Evolutionary conservation across 2,113 vertebrate species (phyloP), one percentile per base, ranked within the genome.

Genomic region (Crocuta crocuta): DNA sequence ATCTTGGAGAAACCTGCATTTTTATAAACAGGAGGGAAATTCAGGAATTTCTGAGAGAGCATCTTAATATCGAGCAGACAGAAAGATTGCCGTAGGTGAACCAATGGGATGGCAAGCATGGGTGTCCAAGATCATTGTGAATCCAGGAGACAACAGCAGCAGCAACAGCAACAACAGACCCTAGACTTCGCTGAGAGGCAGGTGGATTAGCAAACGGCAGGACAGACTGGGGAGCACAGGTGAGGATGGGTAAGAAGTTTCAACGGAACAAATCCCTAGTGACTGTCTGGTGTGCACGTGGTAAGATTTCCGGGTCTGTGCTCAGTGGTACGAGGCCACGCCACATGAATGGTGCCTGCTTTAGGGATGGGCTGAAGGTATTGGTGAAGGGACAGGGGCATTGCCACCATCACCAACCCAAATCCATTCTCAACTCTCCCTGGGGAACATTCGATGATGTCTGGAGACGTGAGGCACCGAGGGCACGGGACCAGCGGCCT

Each of bases 11-110:
- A 94, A 35, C 81, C 97, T 95, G 79, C 76, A 95, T 98, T 97
- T 95, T 98, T 98, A 94, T 98, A 97, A 97, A 97, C 73, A 28
- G 82, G 76, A 93, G n/a, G 86, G 94, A 83, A 97, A 90, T 11
- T 71, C n/a, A 4, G 95, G 66, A 89, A 96, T 97, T 97, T 97
- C 65, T 65, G 39, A 78, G 95, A 73, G 23, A 96, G 15, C 90
- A 4, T 23, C 58, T 45, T 61, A 73, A 55, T 17, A 70, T 12
- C 31, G 2, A 12, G 91, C 1, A 5, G 61, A 7, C 73, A 74
- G 95, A 39, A 5, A 50, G 74, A 58, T 13, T 8, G 61, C 35
- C 0, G 2, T n/a, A 73, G 78, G n/a, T 15, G 55, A 39, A 61
- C 11, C 7, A 7, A 1, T 21, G 24, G 45, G 39, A 16, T 12